A percentile compares a stretch with the other conserved stretches of the same genome.
phyloP scores from a whole-genome alignment of 2,113 vertebrate genomes.

The Lipophrys pholis region DNA sequence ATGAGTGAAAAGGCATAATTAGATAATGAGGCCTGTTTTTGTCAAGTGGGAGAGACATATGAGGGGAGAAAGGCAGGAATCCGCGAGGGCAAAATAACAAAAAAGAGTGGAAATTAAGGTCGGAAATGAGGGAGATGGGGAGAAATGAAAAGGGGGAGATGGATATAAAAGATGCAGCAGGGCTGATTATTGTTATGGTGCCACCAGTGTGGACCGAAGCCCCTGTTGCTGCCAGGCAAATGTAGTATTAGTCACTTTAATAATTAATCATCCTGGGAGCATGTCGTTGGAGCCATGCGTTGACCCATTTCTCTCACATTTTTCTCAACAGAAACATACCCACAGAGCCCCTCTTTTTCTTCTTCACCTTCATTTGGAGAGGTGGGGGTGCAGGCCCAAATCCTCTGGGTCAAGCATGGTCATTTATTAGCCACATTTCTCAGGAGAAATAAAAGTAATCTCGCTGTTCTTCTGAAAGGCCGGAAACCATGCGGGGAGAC shows the following conservation, averaged over 20 bases:
- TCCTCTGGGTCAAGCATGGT: conserved; percentile 76
- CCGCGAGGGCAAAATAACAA: conserved; percentile 66
- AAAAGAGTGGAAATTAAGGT: conserved; percentile 58
- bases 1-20: conserved; percentile 66
- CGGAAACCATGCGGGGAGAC: conserved; percentile 72
- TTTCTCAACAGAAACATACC: conserved; percentile 70
- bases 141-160: conserved; percentile 31
- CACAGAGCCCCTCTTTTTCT: conserved; percentile 44
- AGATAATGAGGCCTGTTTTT: conserved; percentile 62
- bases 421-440: conserved; percentile 82
- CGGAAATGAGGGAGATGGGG: conserved; percentile 27
- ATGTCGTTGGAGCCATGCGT: conserved; percentile 72
- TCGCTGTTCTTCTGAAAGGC: conserved; percentile 71
- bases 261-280: conserved; percentile 85
- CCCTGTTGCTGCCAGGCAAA: conserved; percentile 78
- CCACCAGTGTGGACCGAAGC: conserved; percentile 75
- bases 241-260: conserved; percentile 86
- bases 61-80: conserved; percentile 67
- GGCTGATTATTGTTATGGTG: conserved; percentile 74
- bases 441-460: conserved; percentile 78
- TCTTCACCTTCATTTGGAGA: conserved; percentile 54
- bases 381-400: conserved; percentile 50
- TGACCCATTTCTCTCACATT: conserved; percentile 82
- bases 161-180: conserved; percentile 62
- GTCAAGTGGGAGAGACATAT: conserved; percentile 54